Conservation (phyloP, 2,113 vertebrate genomes). For the Kryptolebias marmoratus region DNA sequence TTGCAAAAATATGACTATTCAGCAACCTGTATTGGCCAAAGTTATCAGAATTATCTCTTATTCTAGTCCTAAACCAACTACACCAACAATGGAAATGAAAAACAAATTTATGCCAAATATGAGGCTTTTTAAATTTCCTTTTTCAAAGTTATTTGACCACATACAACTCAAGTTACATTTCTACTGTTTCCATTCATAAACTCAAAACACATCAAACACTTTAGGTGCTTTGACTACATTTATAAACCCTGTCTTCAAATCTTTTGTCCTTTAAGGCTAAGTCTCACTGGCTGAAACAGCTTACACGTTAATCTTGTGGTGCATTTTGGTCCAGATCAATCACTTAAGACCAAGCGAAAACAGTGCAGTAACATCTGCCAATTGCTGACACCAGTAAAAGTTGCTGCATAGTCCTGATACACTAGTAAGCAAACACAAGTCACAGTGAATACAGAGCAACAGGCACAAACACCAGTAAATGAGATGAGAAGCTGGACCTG, state of each 20-base stretch:
- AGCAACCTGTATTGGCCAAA: slow-evolving; percentile 79
- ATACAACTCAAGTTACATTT: slow-evolving; percentile 17
- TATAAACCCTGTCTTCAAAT: slow-evolving; percentile 55
- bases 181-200: slow-evolving; percentile 28
- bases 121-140: slow-evolving; percentile 17
- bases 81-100: slow-evolving; percentile 22
- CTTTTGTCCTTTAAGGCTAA: slow-evolving; percentile 55
- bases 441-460: slow-evolving; percentile 79
- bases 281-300: slow-evolving; percentile 19
- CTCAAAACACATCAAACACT: slow-evolving; percentile 37
- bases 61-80: slow-evolving; percentile 21
- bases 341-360: slow-evolving; percentile 38
- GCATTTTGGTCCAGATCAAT: slow-evolving; percentile 37
- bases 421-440: slow-evolving; percentile 75
- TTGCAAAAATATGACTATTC: slow-evolving; percentile 80
- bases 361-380: slow-evolving; percentile 30
- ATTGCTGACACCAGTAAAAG: slow-evolving; percentile 74
- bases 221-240: slow-evolving; percentile 24
- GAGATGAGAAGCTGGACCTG: slow-evolving; percentile 56
- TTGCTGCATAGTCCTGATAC: slow-evolving; percentile 81
- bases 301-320: slow-evolving; percentile 11
- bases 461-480: slow-evolving; percentile 78
- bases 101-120: slow-evolving; percentile 14
- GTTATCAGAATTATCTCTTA: slow-evolving; percentile 4
- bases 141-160: slow-evolving; percentile 26